Conservation (phyloP, 1,140 invertebrate species). For the Latrodectus geometricus region DNA sequence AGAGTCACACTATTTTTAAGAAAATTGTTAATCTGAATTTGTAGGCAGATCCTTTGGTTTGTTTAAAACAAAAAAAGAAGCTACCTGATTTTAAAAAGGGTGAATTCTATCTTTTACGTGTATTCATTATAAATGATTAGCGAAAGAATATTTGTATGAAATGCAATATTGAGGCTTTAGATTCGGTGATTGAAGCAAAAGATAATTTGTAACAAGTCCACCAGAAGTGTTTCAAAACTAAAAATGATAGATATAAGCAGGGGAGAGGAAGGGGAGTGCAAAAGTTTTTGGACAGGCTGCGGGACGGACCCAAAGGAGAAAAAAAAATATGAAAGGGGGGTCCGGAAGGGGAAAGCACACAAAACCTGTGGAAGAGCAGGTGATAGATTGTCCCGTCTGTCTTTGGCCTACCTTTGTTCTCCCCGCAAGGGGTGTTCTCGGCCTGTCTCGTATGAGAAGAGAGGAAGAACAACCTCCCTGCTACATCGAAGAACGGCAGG, state of each 20-base stretch:
- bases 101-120: too few species aligned
- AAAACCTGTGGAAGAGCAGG: conserved; percentile 57
- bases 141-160: too few species aligned
- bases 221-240: conserved; percentile 18
- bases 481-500: not conserved
- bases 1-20: too few species aligned
- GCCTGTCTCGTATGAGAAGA: conserved; percentile 32
- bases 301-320: conserved; percentile 45
- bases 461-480: not conserved
- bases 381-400: conserved; percentile 61
- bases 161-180: too few species aligned
- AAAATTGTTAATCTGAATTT: too few species aligned
- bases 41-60: too few species aligned
- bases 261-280: not conserved
- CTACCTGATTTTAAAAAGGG: too few species aligned
- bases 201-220: conserved; percentile 16
- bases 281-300: conserved; percentile 6
- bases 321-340: not conserved
- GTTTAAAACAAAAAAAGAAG: too few species aligned
- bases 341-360: conserved; percentile 2
- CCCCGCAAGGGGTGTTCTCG: conserved; percentile 54
- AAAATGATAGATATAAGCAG: not conserved
- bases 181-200: not conserved
- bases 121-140: too few species aligned
- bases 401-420: conserved; percentile 58